A percentile compares a stretch with the other conserved stretches of the same genome.
phyloP scores from a whole-genome alignment of 2,797 vertebrate species.

The Acanthurus tractus region DNA sequence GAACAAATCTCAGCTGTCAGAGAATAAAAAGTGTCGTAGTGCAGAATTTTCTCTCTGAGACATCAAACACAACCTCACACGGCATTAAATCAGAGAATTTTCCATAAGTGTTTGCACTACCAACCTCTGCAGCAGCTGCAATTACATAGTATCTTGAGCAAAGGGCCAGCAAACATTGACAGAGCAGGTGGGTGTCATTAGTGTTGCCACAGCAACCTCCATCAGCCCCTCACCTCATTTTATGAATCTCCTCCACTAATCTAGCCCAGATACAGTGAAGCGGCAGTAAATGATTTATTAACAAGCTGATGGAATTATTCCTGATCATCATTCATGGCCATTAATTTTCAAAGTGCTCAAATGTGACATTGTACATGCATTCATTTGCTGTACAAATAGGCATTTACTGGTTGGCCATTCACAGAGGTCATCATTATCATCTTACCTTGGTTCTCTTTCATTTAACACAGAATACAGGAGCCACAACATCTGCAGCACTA shows the following conservation, averaged over 20 bases:
- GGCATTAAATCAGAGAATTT: constrained; percentile 26
- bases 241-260: constrained; percentile 75
- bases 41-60: constrained; percentile 28
- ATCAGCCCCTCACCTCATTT: constrained; percentile 53
- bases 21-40: not conserved
- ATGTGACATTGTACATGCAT: constrained; percentile 73
- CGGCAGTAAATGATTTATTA: constrained; percentile 79
- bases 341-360: constrained; percentile 69
- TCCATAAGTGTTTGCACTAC: constrained; percentile 39
- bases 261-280: constrained; percentile 67
- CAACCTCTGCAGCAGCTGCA: constrained; percentile 30
- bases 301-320: constrained; percentile 77
- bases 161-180: constrained; percentile 49
- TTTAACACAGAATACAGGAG: constrained; percentile 46
- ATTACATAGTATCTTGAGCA: constrained; percentile 64
- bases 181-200: constrained; percentile 74
- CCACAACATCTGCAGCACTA: constrained; percentile 46
- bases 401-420: constrained; percentile 58
- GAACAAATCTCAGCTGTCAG: constrained; percentile 22
- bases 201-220: constrained; percentile 76
- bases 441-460: constrained; percentile 60
- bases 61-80: constrained; percentile 1
- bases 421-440: constrained; percentile 58
- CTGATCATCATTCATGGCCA: constrained; percentile 75
- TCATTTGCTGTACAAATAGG: constrained; percentile 71